Evolutionary conservation across 1,140 invertebrate species (phyloP), one percentile per base, ranked within the genome.

Genomic region (Pachypeltis micranthus): DNA sequence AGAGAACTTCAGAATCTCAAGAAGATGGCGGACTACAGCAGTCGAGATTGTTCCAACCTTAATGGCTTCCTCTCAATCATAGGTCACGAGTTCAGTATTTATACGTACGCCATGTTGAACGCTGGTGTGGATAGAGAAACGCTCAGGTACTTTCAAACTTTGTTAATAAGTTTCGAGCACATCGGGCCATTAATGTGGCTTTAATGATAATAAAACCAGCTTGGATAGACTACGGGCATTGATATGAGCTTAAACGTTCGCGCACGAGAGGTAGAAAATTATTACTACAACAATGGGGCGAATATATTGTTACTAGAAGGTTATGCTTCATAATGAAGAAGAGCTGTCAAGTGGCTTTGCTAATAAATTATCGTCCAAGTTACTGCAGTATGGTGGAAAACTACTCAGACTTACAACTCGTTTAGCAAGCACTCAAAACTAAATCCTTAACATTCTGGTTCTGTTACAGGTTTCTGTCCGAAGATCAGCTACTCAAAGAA

Each of bases 11-110:
- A 91, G 72, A 91, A 90, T 70, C 76, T 99, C 61, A 98, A 99
- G 75, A 89, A 91, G 73, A 91, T 96, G 81, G 92, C 96, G 3
- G 96, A 99, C 73, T 99, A 99, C 72, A 92, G 92, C 27, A 96
- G 92, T 39, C 85, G 90, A 70, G 96, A 99, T 72, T 83, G 88
- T 1, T 87, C 89, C 0, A 91, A 90, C 71, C 79, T 99, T 55
- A 94, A 97, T 72, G 85, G 85, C 56, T 96, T 97, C 74, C 77
- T 99, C 1, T 87, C 88, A 72, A 81, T 79, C 16, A 83, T 99
- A 44, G 91, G 88, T 7, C 82, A 85, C 4, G 94, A 98, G 72
- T 95, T 96, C 74, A 88, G 89, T 16, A 94, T 93, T 62, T 99
- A 99, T 73, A 97, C 95, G 0, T 99, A 99, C 73, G 85, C 87